Base-by-base conservation (phyloP, 2,888 invertebrate species). In the Phragmatobia fuliginosa region DNA sequence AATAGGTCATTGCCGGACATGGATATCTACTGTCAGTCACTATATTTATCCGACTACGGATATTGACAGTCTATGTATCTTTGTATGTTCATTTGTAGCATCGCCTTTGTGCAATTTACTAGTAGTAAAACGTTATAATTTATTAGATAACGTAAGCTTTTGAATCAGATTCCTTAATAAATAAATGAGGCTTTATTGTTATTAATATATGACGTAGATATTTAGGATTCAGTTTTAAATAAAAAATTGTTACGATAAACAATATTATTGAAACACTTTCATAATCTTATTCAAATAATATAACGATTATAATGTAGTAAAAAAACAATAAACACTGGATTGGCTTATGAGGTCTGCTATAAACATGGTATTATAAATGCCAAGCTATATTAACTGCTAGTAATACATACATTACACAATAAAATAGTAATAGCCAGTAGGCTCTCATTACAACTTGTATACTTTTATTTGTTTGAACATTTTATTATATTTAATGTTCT, bases 301-400 rank as follows among this genome's bases (percentile, higher is more conserved):
- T 31, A 41, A 31, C 41, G 62, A 62, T 41, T 59, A 52, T 32
- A 11, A 59, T 41, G 41, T 60, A 58, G 58, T 38, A 58, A 58
- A 66, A n/a, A 21, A n/a, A 60, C 49, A 31, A 21, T 60, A 76
- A 68, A 72, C 67, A 60, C 67, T 62, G 64, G 33, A 71, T 65
- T 41, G 56, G 68, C 25, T 58, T 28, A 28, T 66, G 28, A 77
- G 77, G 68, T 67, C 73, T 32, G 16, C 62, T 41, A 62, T 62
- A 41, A 62, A 62, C 28, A 16, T 7, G 21, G 4, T 21, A 21
- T 41, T 31, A 62, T 33, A 41, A 33, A 28, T 62, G 45, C 62
- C 62, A 60, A 62, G 60, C 32, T 25, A n/a, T 68, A 61, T 74
- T 71, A 70, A 38, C 38, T 28, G 16, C 61, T 36, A 31, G 32